Percentiles rank a stretch among this genome's conserved stretches.
These are phyloP conservation scores for Aphodius granarius DNA, from an alignment of 2,888 invertebrate species.

Conservation along the genomic window DNA sequence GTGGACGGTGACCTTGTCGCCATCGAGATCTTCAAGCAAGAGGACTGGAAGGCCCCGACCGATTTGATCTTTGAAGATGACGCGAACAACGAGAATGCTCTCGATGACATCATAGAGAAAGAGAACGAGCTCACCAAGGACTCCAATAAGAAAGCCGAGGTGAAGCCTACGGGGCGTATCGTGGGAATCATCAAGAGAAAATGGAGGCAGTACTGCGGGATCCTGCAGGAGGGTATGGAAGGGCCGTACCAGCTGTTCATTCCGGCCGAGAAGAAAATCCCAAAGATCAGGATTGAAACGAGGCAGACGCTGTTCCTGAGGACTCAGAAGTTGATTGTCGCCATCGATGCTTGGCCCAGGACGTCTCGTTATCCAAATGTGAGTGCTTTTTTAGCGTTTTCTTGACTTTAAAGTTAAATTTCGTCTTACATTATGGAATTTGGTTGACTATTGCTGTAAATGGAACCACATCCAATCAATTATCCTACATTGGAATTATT, in stretches of 20 bases:
- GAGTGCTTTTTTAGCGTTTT: slow-evolving; percentile 27
- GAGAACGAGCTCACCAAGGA: slow-evolving; percentile 43
- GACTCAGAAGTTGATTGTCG: slow-evolving; percentile 89
- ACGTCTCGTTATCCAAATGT: slow-evolving; percentile 87
- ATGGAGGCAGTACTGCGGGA: slow-evolving; percentile 98
- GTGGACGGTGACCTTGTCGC: slow-evolving; percentile 95
- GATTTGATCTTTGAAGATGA: slow-evolving; percentile 81
- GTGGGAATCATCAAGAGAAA: slow-evolving; percentile 96
- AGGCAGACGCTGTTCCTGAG: slow-evolving; percentile 81
- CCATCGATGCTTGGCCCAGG: slow-evolving; percentile 95
- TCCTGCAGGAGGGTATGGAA: slow-evolving; percentile 70
- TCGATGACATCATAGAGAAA: slow-evolving; percentile 68
- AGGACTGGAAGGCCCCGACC: slow-evolving; percentile 89
- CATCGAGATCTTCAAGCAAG: slow-evolving; percentile 82
- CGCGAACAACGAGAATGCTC: slow-evolving; percentile 62
- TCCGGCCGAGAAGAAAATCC: slow-evolving; percentile 92
- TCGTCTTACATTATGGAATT: too few species aligned
- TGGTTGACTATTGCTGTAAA: too few species aligned
- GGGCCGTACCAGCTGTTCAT: slow-evolving; percentile 84
- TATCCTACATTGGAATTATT: too few species aligned
- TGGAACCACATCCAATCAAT: too few species aligned
- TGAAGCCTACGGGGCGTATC: slow-evolving; percentile 71
- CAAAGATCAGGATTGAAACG: slow-evolving; percentile 94
- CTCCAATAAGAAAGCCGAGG: slow-evolving; percentile 38
- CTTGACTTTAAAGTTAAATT: slow-evolving; percentile 3